phyloP scores from a whole-genome alignment of 1,140 invertebrate genomes.

The Bombus superbus region DNA sequence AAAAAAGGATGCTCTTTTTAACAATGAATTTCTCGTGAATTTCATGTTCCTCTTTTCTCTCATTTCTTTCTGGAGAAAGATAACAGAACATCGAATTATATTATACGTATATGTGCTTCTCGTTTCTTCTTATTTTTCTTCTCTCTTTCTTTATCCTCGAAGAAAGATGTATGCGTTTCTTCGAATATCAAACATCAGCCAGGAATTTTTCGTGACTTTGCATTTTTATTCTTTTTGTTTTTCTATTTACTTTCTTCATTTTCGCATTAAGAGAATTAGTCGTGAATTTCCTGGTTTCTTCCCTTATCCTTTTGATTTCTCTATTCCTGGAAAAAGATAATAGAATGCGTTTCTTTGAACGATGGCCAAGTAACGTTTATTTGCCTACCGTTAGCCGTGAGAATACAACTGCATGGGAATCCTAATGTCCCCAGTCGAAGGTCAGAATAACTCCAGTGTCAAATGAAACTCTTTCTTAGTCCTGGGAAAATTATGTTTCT shows the following conservation, averaged over 20 bases:
- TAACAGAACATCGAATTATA: not conserved
- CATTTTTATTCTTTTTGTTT: not conserved
- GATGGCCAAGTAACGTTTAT: slow-evolving; percentile 40
- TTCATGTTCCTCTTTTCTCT: not conserved
- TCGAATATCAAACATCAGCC: not conserved
- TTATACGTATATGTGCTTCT: no score
- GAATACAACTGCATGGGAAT: slow-evolving; percentile 38
- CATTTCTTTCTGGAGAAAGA: not conserved
- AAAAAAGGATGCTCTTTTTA: not conserved
- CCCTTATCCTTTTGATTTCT: not conserved
- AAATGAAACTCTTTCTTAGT: slow-evolving; percentile 23
- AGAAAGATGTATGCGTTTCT: not conserved
- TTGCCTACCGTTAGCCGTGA: slow-evolving; percentile 37
- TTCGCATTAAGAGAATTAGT: not conserved
- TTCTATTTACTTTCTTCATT: not conserved
- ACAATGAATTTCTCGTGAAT: not conserved
- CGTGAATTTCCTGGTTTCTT: not conserved
- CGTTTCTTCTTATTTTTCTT: not conserved
- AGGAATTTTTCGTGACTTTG: not conserved
- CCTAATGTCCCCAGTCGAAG: not conserved
- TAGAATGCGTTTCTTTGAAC: not conserved
- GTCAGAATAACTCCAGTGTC: not conserved
- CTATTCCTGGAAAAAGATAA: not conserved
- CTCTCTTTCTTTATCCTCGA: not conserved
- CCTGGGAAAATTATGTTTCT: not conserved